Evolutionary conservation across 2,888 invertebrate species (phyloP).

Genomic region (Lycophotia porphyrea): DNA sequence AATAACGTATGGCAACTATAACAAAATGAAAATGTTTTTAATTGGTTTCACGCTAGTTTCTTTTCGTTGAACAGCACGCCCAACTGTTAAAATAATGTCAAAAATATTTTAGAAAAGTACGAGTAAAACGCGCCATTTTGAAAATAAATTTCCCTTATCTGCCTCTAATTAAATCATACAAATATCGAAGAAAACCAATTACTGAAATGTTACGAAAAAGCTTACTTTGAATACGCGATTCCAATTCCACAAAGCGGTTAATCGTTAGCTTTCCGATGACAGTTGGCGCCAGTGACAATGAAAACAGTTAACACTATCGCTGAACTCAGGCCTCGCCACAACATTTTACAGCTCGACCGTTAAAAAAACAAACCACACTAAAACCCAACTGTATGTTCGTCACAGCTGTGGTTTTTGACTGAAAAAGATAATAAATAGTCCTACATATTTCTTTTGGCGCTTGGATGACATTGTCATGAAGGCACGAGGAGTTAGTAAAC

Average conservation of each 20-base stretch:
- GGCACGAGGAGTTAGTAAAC: not conserved
- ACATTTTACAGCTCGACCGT: slow-evolving; percentile 33
- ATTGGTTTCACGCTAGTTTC: not conserved
- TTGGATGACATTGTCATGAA: not conserved
- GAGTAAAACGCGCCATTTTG: not conserved
- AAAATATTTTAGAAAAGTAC: not conserved
- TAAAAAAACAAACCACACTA: slow-evolving; percentile 41
- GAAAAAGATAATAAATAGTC: slow-evolving; percentile 9
- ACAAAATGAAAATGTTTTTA: not conserved
- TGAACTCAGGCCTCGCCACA: slow-evolving; percentile 18
- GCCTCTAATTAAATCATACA: not conserved
- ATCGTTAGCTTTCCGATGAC: slow-evolving; percentile 4
- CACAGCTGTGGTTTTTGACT: slow-evolving; percentile 20
- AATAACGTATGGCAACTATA: slow-evolving; percentile 36
- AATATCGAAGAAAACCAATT: not conserved
- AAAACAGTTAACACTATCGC: slow-evolving; percentile 48
- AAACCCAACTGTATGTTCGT: slow-evolving; percentile 14
- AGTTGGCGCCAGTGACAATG: slow-evolving; percentile 15
- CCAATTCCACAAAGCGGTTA: not conserved
- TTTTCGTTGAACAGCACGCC: not conserved
- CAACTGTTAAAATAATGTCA: not conserved
- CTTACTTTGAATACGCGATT: not conserved
- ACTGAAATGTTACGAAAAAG: not conserved
- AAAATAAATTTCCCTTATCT: no score
- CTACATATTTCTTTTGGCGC: not conserved